These are phyloP conservation scores for Polylopha cassiicola DNA, from an alignment of 2,888 invertebrate species.

Conservation along the genomic window DNA sequence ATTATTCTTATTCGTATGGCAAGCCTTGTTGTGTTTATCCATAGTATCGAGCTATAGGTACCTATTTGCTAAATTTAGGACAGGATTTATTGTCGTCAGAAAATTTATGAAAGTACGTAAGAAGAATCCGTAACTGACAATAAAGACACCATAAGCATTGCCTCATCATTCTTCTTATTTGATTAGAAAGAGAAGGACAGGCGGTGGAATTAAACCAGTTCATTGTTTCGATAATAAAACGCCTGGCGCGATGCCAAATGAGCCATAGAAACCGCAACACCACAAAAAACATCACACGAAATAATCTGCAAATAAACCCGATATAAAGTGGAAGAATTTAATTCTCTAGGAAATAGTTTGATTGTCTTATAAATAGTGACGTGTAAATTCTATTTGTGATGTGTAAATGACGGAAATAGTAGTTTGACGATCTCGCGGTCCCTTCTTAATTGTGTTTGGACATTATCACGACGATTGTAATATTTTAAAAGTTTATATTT, in stretches of 20 bases:
- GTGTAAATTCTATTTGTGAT: slow-evolving; percentile 22
- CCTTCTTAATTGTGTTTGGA: slow-evolving; percentile 12
- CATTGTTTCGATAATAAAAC: slow-evolving; percentile 30
- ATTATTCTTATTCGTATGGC: too few relatives aligned
- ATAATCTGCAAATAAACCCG: slow-evolving; percentile 23
- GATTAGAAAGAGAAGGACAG: slow-evolving; percentile 23
- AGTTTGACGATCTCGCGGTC: slow-evolving; percentile 2
- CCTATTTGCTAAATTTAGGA: too few relatives aligned
- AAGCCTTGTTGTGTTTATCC: too few relatives aligned
- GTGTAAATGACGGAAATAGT: slow-evolving; percentile 21
- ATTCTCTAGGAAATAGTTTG: slow-evolving; percentile 35
- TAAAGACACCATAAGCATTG: slow-evolving; percentile 23
- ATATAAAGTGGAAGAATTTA: slow-evolving; percentile 31
- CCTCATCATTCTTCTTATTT: slow-evolving; percentile 19
- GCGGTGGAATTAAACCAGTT: slow-evolving; percentile 29
- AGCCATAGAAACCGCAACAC: slow-evolving; percentile 29
- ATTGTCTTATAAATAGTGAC: slow-evolving; percentile 32
- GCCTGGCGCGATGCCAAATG: slow-evolving; percentile 34
- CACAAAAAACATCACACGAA: slow-evolving; percentile 34
- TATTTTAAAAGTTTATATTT: slow-evolving; percentile 9
- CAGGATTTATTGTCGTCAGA: too few relatives aligned
- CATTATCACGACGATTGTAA: slow-evolving; percentile 2
- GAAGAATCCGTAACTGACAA: slow-evolving; percentile 28
- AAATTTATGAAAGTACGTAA: too few relatives aligned
- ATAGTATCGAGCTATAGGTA: too few relatives aligned